A percentile compares a stretch with the other conserved stretches of the same genome.
These are phyloP conservation scores for Mythimna pallens DNA, from an alignment of 2,888 invertebrate species.

Conservation along the genomic window DNA sequence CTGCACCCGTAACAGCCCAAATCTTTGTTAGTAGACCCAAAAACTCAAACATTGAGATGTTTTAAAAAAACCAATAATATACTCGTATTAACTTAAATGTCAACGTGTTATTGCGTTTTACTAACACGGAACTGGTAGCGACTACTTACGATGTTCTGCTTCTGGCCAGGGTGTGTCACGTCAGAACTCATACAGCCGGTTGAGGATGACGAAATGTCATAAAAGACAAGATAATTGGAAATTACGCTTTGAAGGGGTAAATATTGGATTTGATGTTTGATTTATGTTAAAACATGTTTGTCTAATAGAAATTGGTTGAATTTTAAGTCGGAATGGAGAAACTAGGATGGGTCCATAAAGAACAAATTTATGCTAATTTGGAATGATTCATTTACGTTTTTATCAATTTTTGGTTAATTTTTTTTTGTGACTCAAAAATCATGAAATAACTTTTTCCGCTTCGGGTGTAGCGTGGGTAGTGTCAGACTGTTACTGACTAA, in stretches of 20 bases:
- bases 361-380: not conserved
- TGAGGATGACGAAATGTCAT: slow-evolving; percentile 44
- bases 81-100: slow-evolving; percentile 50
- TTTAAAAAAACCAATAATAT: slow-evolving; percentile 34
- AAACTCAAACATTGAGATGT: slow-evolving; percentile 17
- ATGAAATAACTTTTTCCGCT: no score
- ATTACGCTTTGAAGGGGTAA: slow-evolving; percentile 27
- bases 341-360: not conserved
- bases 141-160: slow-evolving; percentile 33
- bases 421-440: no score
- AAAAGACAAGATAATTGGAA: slow-evolving; percentile 14
- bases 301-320: slow-evolving; percentile 12
- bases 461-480: no score
- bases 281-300: slow-evolving; percentile 43
- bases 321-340: slow-evolving; percentile 13
- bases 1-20: not conserved
- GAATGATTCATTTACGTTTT: not conserved
- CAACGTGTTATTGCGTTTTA: slow-evolving; percentile 61
- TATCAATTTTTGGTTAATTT: not conserved
- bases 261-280: slow-evolving; percentile 40
- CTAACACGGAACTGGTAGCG: slow-evolving; percentile 48
- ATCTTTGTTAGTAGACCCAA: slow-evolving; percentile 6
- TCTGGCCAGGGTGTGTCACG: slow-evolving; percentile 22
- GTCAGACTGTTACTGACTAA: no score
- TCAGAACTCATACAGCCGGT: slow-evolving; percentile 37